These are phyloP conservation scores for Gymnothorax reevesii DNA, from an alignment of 2,797 vertebrate genomes.

Conservation along the genomic window DNA sequence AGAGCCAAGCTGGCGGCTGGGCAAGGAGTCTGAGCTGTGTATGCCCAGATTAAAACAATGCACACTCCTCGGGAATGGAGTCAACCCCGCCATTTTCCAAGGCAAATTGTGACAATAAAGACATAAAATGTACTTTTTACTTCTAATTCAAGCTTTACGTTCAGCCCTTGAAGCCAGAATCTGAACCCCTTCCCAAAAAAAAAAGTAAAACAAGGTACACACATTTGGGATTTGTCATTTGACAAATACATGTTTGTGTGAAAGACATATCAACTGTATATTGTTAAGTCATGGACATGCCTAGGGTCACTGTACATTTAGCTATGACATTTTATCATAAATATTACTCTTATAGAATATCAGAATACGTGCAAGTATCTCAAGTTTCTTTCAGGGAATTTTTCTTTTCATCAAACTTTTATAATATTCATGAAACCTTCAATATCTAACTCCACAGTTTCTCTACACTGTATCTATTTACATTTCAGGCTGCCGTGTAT, in stretches of 20 bases:
- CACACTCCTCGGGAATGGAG: background rate
- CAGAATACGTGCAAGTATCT: background rate
- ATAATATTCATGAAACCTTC: background rate
- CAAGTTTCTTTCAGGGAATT: background rate
- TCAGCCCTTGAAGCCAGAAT: background rate
- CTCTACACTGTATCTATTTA: slow-evolving; percentile 21
- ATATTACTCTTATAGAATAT: background rate
- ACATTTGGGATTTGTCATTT: background rate
- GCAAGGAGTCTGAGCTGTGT: background rate
- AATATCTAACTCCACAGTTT: background rate
- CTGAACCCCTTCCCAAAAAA: too few species aligned
- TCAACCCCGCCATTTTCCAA: background rate
- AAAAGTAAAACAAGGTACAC: background rate
- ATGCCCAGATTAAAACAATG: background rate
- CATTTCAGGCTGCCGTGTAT: slow-evolving; percentile 36
- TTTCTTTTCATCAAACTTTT: slow-evolving; percentile 4
- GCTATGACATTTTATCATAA: background rate
- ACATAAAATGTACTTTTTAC: background rate
- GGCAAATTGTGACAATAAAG: background rate
- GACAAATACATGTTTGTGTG: background rate
- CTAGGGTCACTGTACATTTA: background rate
- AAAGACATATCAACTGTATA: background rate
- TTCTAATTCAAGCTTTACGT: background rate
- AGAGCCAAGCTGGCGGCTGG: background rate
- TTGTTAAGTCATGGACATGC: background rate